Evolutionary conservation across 2,888 invertebrate genomes (phyloP), one percentile per base, ranked within the genome.

Genomic region (Cerastis leucographa): DNA sequence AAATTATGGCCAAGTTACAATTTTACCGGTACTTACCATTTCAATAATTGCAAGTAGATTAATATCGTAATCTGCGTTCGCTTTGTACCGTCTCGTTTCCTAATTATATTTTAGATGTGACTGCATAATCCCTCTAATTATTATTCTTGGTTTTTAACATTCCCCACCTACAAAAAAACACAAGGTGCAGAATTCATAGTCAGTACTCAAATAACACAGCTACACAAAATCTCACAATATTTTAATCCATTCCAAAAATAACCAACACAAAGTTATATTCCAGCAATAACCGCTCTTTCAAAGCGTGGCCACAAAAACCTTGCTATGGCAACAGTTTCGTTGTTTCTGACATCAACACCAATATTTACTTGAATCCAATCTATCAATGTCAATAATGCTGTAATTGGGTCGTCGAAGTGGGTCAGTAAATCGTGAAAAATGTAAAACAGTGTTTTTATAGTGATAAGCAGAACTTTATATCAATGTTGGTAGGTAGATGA

Each of bases 341-440:
- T 84, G 81, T 80, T 84, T 80, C 72, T 85, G 76, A 85, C 78
- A 78, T 75, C 68, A 61, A 59, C 44, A 78, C 66, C 79, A 78
- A 75, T 78, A 80, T 86, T 87, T 77, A 85, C 80, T 75, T 73
- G 76, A 80, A 80, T 77, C 77, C 82, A 87, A 87, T 87, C 86
- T 81, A 83, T 87, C 87, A 86, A 66, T 74, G 86, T 87, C 87
- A 85, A 87, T 85, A 87, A 83, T 81, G 44, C 14, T 56, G 73
- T 85, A 87, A 87, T 86, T 83, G 83, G 84, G 82, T 72, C 78
- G 68, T 61, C 54, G 29, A 84, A 83, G 44, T 84, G 56, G 85
- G 79, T 71, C 85, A 84, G 74, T 46, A 70, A 75, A 80, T 77
- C 76, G 78, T 67, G 49, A 78, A 85, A 85, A 85, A 70, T 75